Evolutionary conservation across 2,888 invertebrate genomes (phyloP), one percentile per base, ranked within the genome.

Genomic region (Chironomus tentans): DNA sequence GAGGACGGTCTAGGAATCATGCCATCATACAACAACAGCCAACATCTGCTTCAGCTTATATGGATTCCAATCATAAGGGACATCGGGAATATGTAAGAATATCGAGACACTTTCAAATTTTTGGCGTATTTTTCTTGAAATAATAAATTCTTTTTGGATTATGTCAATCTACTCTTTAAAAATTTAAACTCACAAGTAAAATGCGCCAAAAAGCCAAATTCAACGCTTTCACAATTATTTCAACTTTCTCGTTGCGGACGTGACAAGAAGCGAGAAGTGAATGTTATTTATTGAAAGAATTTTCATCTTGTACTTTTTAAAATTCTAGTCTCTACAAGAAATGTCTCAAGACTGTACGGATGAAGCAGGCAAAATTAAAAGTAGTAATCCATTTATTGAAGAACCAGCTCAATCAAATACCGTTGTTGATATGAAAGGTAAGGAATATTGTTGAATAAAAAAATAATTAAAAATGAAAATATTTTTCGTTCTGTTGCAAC

Each of bases 361-460:
- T 82, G 92, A 92, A 83, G 87, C 91, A 81, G 90, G 91, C 78
- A 94, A 94, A 87, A 87, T 91, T 79, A 95, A 94, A 86, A 91
- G 91, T 81, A 87, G 89, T 81, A 95, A 96, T 88, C 95, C 95
- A 81, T 96, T 95, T 86, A 92, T 95, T 82, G 95, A 94, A 85
- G 95, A 94, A 85, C 91, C 89, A 83, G 90, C 89, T 81, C 94
- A 91, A 86, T 92, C 91, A 83, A 93, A 92, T 84, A 92, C 94
- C 78, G 91, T 94, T 80, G 94, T 97, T 76, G 96, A 97, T 84
- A 95, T 96, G 92, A 94, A 94, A 91, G 94, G 94, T 94, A 85
- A 80, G 46, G 2, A 15, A 70, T n/a, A 4, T 28, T 46, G 47
- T 12, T 48, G 13, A 22, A 22, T 12, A 24, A 3, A 13, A 28